phyloP scores from a whole-genome alignment of 2,888 invertebrate genomes.

The Drosophila villosipedis region DNA sequence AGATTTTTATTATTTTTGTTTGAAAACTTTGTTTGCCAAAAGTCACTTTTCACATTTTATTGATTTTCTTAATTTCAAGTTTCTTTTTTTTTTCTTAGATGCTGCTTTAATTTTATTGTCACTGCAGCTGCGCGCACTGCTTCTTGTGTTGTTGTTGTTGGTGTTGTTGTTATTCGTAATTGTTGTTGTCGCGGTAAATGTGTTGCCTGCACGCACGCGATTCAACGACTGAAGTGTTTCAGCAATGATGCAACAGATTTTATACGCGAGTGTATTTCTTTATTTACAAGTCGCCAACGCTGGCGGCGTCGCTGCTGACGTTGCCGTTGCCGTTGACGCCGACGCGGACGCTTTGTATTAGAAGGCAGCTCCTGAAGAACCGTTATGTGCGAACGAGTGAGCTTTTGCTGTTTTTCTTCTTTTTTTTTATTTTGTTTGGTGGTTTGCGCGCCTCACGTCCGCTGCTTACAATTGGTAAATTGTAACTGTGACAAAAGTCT shows the following conservation, averaged over 20 bases:
- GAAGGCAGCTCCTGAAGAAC: conserved; percentile 80
- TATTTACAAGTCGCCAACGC: conserved; percentile 74
- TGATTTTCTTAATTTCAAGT: conserved; percentile 14
- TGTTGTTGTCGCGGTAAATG: conserved; percentile 58
- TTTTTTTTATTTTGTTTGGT: not conserved
- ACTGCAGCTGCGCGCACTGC: conserved; percentile 59
- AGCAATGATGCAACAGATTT: conserved; percentile 86
- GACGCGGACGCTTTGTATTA: conserved; percentile 60
- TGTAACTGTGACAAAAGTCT: conserved; percentile 84
- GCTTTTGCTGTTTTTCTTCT: conserved; percentile 38
- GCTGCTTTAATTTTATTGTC: conserved; percentile 29
- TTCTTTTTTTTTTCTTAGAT: conserved; percentile 12
- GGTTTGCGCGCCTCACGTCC: conserved; percentile 71
- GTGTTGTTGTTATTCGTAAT: conserved; percentile 31
- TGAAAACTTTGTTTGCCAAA: conserved; percentile 5
- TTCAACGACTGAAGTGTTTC: conserved; percentile 85
- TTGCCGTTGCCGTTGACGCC: conserved; percentile 19
- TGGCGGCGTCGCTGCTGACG: conserved; percentile 59
- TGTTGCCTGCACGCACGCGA: conserved; percentile 83
- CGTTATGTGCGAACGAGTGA: conserved; percentile 58
- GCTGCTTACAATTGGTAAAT: conserved; percentile 83
- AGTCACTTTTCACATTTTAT: conserved; percentile 32
- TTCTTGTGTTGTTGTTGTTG: conserved; percentile 30
- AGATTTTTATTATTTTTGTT: not conserved
- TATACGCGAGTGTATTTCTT: conserved; percentile 82